Base-by-base conservation (phyloP, 2,888 invertebrate genomes). In the Protonemura montana region DNA sequence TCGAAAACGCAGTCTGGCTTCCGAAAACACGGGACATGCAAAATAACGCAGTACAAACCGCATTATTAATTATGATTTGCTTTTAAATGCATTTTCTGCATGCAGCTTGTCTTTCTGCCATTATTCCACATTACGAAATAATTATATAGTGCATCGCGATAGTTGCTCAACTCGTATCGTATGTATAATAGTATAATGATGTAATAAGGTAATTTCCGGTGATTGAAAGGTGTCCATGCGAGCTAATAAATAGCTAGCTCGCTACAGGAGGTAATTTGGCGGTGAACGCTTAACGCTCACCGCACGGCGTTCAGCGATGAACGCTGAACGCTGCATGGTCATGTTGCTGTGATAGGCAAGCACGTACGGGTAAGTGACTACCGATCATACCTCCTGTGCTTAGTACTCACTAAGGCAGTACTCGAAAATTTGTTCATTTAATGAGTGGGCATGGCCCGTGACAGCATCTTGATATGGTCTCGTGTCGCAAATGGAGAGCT, bases 221-320 rank as follows among this genome's bases (percentile, higher is more conserved):
- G 78, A 78, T 78, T 78, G 78, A 78, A 78, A 78, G 78, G 78
- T 78, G 78, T 78, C 78, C 78, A 78, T 27, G 78, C 78, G 6
- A 0, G 78, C 28, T 78, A 78, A 78, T 78, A 78, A 78, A 78
- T 78, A 78, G 78, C 16, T 78, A n/a, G 28, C 10, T 26, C 26
- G 78, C 26, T 21, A 28, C 28, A 28, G 78, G 26, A 28, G 78
- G 78, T 25, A 78, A 78, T 78, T 78, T 78, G 28, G 78, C 10
- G 6, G 78, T 25, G 3, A 5, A 28, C 21, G 78, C 26, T n/a
- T n/a, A n/a, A n/a, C n/a, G n/a, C n/a, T n/a, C n/a, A n/a, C n/a
- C n/a, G n/a, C n/a, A n/a, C n/a, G n/a, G n/a, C n/a, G n/a, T n/a
- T n/a, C n/a, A n/a, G n/a, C n/a, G n/a, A n/a, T n/a, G n/a, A n/a